phyloP scores from a whole-genome alignment of 2,113 vertebrate genomes.

The Shinisaurus crocodilurus region DNA sequence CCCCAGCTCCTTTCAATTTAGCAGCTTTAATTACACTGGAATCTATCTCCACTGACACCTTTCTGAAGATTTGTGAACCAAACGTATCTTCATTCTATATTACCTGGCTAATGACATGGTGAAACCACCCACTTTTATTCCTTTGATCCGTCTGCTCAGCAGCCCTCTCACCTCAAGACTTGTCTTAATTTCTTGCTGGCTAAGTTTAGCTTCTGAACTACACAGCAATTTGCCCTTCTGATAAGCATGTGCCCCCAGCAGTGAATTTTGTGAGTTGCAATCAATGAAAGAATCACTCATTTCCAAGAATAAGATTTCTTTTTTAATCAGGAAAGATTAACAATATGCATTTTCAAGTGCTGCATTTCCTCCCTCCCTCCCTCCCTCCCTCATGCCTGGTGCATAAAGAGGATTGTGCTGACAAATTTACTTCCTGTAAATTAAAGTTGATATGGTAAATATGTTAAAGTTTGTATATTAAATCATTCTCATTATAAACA shows the following conservation, averaged over 20 bases:
- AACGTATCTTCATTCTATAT: conserved; percentile 11
- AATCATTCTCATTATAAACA: conserved; percentile 21
- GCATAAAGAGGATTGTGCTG: not conserved
- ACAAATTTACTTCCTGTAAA: conserved; percentile 22
- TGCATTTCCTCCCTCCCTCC: not conserved
- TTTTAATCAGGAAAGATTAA: not conserved
- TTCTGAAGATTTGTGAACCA: conserved; percentile 58
- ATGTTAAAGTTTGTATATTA: not conserved
- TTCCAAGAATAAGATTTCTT: not conserved
- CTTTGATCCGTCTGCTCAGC: not conserved
- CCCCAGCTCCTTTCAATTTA: conserved; percentile 35
- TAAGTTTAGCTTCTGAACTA: conserved; percentile 24
- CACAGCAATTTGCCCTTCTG: conserved; percentile 36
- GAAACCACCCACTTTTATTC: conserved; percentile 37
- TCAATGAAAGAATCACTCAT: conserved; percentile 26
- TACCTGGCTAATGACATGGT: conserved; percentile 30
- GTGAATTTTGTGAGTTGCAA: conserved; percentile 22
- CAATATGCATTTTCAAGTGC: not conserved
- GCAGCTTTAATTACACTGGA: conserved; percentile 36
- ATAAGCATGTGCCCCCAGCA: conserved; percentile 23
- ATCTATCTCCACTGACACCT: conserved; percentile 5
- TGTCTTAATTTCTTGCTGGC: conserved; percentile 57
- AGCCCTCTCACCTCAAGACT: conserved; percentile 32
- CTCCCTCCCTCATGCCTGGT: not conserved
- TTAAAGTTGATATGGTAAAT: conserved; percentile 9